Conservation (phyloP, 2,113 vertebrate species). For the Petrocephalus microphthalmus region DNA sequence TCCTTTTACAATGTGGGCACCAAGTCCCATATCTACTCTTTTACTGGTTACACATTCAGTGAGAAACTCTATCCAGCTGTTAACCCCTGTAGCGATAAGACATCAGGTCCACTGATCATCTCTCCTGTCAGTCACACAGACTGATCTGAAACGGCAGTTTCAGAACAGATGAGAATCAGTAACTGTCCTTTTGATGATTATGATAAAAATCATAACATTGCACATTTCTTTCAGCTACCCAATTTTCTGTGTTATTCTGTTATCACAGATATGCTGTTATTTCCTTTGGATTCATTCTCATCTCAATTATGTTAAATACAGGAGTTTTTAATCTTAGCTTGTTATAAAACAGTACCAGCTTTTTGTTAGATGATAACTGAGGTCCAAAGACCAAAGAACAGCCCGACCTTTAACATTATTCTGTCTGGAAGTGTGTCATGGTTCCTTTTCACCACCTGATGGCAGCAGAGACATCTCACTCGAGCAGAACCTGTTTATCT, state of each 20-base stretch:
- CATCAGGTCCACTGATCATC: constrained; percentile 42
- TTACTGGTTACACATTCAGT: constrained; percentile 39
- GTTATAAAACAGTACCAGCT: neutral
- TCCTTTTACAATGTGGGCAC: constrained; percentile 46
- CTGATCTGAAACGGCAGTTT: neutral
- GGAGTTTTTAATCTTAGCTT: neutral
- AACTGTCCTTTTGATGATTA: too few relatives aligned
- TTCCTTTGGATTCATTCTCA: neutral
- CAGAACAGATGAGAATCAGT: too few relatives aligned
- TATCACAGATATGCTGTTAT: too few relatives aligned
- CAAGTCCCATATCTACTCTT: constrained; percentile 51
- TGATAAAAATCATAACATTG: too few relatives aligned
- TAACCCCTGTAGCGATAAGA: constrained; percentile 38
- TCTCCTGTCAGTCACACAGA: constrained; percentile 17
- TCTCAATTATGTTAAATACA: neutral
- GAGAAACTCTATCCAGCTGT: constrained; percentile 42
- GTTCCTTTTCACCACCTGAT: neutral
- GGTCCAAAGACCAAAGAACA: neutral
- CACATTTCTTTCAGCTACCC: too few relatives aligned
- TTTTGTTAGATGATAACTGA: neutral
- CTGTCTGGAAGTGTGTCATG: neutral
- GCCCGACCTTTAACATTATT: neutral
- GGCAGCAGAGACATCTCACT: neutral
- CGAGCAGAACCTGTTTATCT: neutral
- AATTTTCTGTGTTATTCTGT: too few relatives aligned